These are phyloP conservation scores for Equus przewalskii DNA, from an alignment of 2,113 vertebrate species.

Conservation along the genomic window DNA sequence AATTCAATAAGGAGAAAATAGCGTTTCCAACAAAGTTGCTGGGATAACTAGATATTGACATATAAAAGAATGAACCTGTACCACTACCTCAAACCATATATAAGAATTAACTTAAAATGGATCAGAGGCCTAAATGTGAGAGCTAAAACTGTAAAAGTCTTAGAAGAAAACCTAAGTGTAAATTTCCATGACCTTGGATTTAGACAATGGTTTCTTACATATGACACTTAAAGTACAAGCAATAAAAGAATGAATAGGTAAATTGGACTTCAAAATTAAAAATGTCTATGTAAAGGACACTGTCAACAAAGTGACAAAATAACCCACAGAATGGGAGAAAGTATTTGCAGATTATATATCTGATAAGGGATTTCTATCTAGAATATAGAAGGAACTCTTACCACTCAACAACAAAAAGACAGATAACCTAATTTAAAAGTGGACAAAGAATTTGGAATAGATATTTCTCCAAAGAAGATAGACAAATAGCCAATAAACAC, in stretches of 20 bases:
- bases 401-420: background rate
- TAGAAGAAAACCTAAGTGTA: background rate
- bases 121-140: background rate
- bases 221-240: background rate
- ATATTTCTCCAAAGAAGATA: background rate
- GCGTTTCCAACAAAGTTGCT: conserved; percentile 5
- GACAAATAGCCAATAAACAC: background rate
- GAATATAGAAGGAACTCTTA: background rate
- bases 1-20: background rate
- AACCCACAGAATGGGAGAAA: background rate
- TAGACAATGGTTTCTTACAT: background rate
- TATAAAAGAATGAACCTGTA: background rate
- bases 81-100: background rate
- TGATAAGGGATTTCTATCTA: background rate
- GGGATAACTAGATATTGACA: background rate
- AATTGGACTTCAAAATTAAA: background rate
- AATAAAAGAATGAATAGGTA: background rate
- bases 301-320: background rate
- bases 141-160: background rate
- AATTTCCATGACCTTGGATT: background rate
- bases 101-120: background rate
- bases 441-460: background rate
- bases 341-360: background rate
- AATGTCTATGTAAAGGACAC: background rate
- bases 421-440: background rate